Base-by-base conservation (phyloP, 2,113 vertebrate genomes). In the Serinus canaria region DNA sequence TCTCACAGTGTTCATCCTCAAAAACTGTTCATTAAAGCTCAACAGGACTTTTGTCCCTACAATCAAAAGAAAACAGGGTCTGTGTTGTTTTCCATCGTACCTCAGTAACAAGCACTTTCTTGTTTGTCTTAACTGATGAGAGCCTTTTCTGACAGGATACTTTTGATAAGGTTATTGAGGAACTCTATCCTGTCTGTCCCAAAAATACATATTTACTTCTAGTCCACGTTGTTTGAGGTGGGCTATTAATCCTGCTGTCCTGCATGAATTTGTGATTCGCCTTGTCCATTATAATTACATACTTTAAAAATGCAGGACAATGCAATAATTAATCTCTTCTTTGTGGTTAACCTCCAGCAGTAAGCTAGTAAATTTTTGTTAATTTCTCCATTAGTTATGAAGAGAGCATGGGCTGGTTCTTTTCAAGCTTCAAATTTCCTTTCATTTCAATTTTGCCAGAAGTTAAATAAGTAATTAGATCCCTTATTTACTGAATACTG, bases 231-330 rank as follows among this genome's bases (percentile, higher is more conserved):
- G 9, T n/a, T 4, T 30, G 16, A 53, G 18, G 8, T 70, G 24
- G 35, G 15, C 25, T 82, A 17, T 90, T 82, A 73, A 80, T 74
- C 20, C 37, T 69, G 7, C 23, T 74, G 9, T 35, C 84, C 35
- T 30, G 7, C 1, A 1, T 1, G 0, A 41, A 18, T 55, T 43
- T 43, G 41, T 43, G 15, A 43, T 43, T 43, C 16, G 21, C 31
- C 27, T 49, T 69, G 16, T 49, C 37, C 22, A 11, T 66, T 72
- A 66, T 22, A 44, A 58, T 33, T 74, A 22, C 8, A 5, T 56
- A 53, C 24, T 81, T 70, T 46, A 67, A 90, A 90, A 92, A 49
- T 41, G 24, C 15, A 47, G 46, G 44, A 35, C 25, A 43, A 13
- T 52, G 10, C 28, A 55, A 19, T 27, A 10, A 72, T 37, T 4